Conservation (phyloP, 2,113 vertebrate species). For the Verasper variegatus region DNA sequence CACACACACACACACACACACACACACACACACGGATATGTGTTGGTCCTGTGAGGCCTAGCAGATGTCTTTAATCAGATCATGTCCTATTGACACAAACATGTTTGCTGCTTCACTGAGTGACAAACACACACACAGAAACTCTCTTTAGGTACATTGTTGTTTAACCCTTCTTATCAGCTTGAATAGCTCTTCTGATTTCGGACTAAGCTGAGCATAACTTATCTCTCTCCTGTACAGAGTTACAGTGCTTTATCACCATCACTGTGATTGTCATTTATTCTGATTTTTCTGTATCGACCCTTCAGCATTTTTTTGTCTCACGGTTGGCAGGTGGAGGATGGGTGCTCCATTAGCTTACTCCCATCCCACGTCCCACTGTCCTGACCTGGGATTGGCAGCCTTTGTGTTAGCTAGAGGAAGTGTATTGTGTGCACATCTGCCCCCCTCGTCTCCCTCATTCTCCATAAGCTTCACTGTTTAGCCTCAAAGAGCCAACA, state of each 20-base stretch:
- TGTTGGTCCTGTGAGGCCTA: not conserved
- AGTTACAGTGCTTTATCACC: conserved; percentile 13
- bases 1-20: not conserved
- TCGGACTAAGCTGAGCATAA: conserved; percentile 9
- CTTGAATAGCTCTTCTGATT: conserved; percentile 44
- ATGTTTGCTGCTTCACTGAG: conserved; percentile 46
- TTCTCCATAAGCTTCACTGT: conserved; percentile 34
- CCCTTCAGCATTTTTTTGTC: not conserved
- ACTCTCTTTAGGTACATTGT: conserved; percentile 8
- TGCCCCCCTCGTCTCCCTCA: conserved; percentile 58
- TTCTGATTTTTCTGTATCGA: not conserved
- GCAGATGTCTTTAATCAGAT: conserved; percentile 2
- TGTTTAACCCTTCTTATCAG: conserved; percentile 37
- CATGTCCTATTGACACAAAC: conserved; percentile 47
- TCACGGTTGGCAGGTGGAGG: conserved; percentile 55
- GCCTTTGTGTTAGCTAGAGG: conserved; percentile 56
- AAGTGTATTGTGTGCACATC: conserved; percentile 74
- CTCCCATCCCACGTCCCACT: conserved; percentile 33
- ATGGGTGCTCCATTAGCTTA: conserved; percentile 24
- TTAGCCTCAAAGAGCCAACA: conserved; percentile 62
- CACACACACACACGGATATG: not conserved
- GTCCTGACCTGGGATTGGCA: conserved; percentile 7
- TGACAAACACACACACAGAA: not conserved
- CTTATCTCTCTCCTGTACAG: not conserved
- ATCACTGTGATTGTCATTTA: not conserved